Evolutionary conservation across 2,113 vertebrate species (phyloP), one percentile per base, ranked within the genome.

Genomic region (Mormyrus iriodes): DNA sequence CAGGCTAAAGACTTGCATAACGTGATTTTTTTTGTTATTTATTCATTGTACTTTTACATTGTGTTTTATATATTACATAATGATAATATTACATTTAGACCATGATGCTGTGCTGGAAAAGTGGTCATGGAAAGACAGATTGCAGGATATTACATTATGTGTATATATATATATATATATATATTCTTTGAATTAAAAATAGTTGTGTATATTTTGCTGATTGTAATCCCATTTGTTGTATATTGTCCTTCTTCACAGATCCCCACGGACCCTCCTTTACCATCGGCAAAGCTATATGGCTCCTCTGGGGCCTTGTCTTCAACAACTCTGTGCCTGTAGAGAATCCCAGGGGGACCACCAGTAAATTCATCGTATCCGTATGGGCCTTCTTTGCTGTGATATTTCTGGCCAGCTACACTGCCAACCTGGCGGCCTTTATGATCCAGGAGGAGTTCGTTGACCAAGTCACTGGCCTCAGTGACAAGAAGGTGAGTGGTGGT

Each of bases 371-470:
- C 91, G 98, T 99, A 51, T 99, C 98, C 0, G 97, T 99, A 53
- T 99, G 98, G 98, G 98, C 98, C 91, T 99, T 99, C 96, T 99
- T 99, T 12, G 98, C 98, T 0, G 98, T 99, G 93, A 99, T 99
- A 88, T 99, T 99, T 94, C 94, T 99, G 94, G 98, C 98, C 91
- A 99, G 98, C 89, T 99, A 99, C 92, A 99, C 98, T 61, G 98
- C 98, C 94, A 99, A 99, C 93, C 94, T 99, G 95, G 98, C 98
- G 31, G 98, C 98, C 88, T 99, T 99, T 92, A 99, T 99, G 98
- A 99, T 99, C 93, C 98, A 99, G 92, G 98, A 99, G 91, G 98
- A 99, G 92, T 99, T 99, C 93, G 98, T 99, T 90, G 98, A 99
- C 95, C 98, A 99, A 92, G 98, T 99, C 92, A 99, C 98, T 2